Base-by-base conservation (phyloP, 1,140 invertebrate species). In the Hestina assimilis region DNA sequence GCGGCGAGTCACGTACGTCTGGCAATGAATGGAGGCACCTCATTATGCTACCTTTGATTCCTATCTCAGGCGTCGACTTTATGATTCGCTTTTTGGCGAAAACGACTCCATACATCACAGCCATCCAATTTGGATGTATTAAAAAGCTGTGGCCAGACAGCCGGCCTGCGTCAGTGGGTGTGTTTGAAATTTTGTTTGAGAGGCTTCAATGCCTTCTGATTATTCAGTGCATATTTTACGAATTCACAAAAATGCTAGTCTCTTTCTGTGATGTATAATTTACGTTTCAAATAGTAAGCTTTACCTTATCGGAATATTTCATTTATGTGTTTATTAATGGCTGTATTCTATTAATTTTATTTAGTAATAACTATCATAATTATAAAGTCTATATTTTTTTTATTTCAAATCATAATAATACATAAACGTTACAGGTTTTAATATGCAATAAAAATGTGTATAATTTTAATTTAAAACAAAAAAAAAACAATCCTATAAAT, bases 81-180 rank as follows among this genome's bases (percentile, higher is more conserved):
- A 83, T 83, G 75, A 83, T 79, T 83, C 72, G 66, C 79, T 83
- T 84, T 86, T 84, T 79, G 80, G 79, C 66, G 69, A 66, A 74
- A 77, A 68, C 63, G 62, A 65, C 57, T 64, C 69, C 63, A 61
- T 75, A 75, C 69, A 76, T 74, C 63, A 71, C 54, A 66, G 59
- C 61, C 55, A 73, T 72, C 71, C 81, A 82, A 80, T 87, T 87
- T 82, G 72, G 79, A 68, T 73, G 78, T 87, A 87, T 87, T 87
- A 87, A 87, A 86, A 84, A 82, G 70, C 75, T 87, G 81, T 82
- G 81, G 83, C 81, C 76, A 82, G 79, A 80, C 83, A 48, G 62
- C 59, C 67, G 52, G 56, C 40, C 51, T 60, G 70, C 67, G 55
- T 78, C 75, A 72, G 66, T 77, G 67, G 69, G 53, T 72, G 70